Evolutionary conservation across 2,797 vertebrate genomes (phyloP), one percentile per base, ranked within the genome.

Genomic region (Peromyscus aztecus): DNA sequence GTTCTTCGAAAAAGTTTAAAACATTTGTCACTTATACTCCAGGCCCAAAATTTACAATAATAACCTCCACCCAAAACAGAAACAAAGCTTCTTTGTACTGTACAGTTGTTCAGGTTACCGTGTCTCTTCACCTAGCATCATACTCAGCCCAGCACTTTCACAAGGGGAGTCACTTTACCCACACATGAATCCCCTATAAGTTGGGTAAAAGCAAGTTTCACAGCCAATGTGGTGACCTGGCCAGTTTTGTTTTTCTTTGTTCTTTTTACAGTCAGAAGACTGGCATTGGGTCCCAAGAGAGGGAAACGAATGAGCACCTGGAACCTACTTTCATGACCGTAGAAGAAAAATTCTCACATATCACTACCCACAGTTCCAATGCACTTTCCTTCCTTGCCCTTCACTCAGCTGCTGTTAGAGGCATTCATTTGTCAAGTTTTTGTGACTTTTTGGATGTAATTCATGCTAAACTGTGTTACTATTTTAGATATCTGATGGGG

Each of bases 41-140:
- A 82, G 83, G 69, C 90, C 31, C 75, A 85, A 94, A 49, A 14
- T n/a, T 93, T 95, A 80, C 84, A 94, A 61, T 31, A 46, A 93
- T 61, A 88, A 52, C 13, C 21, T 80, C 69, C 2, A 89, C 27
- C 37, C 19, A 37, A 49, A 92, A 27, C 4, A 13, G 37, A 81
- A 61, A 49, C 2, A 75, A 69, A 80, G 16, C 2, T 83, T 31
- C 46, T 94, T 52, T 81, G n/a, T 1, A 29, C 24, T 40, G 21
- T 69, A 13, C 40, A 0, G 52, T 0, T 89, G 10, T 83, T 65
- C 67, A 85, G 19, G 40, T 43, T 92, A 4, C 59, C 6, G 29
- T 24, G 19, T 73, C 31, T 76, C 93, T 69, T 92, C 49, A n/a
- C 29, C 49, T 71, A 5, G 17, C 23, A 17, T 37, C 69, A 34